Evolutionary conservation across 2,888 invertebrate genomes (phyloP).

Genomic region (Thecophora atra): DNA sequence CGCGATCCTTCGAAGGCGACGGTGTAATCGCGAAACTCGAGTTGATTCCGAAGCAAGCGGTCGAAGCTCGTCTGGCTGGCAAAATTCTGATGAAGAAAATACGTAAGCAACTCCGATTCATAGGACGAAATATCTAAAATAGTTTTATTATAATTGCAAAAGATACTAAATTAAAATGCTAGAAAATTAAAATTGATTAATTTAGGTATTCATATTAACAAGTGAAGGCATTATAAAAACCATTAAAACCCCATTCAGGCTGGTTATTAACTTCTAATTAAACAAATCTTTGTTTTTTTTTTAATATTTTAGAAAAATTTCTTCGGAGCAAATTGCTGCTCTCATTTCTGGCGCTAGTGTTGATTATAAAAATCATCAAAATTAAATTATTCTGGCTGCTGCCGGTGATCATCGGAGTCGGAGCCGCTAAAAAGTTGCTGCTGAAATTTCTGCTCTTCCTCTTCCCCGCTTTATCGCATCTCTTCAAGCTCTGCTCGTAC

Average conservation of each 20-base stretch:
- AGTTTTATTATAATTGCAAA: background rate
- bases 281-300: too few relatives aligned
- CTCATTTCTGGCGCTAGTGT: conserved; percentile 78
- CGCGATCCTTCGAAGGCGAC: conserved; percentile 75
- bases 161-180: background rate
- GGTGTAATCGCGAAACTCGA: conserved; percentile 81
- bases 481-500: conserved; percentile 86
- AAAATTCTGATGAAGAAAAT: conserved; percentile 70
- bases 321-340: conserved; percentile 78
- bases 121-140: background rate
- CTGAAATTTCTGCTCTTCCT: conserved; percentile 82
- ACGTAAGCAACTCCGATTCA: conserved; percentile 48
- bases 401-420: conserved; percentile 80
- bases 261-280: background rate
- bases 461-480: conserved; percentile 82
- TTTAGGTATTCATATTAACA: background rate
- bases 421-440: conserved; percentile 84
- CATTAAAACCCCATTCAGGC: background rate
- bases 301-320: conserved; percentile 75
- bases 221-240: background rate
- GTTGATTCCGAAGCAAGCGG: conserved; percentile 69
- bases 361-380: conserved; percentile 82
- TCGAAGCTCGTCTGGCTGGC: conserved; percentile 67
- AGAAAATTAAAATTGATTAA: background rate
- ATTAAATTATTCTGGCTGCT: conserved; percentile 82